phyloP scores from a whole-genome alignment of 2,113 vertebrate species.

The Zosterops pallidus region DNA sequence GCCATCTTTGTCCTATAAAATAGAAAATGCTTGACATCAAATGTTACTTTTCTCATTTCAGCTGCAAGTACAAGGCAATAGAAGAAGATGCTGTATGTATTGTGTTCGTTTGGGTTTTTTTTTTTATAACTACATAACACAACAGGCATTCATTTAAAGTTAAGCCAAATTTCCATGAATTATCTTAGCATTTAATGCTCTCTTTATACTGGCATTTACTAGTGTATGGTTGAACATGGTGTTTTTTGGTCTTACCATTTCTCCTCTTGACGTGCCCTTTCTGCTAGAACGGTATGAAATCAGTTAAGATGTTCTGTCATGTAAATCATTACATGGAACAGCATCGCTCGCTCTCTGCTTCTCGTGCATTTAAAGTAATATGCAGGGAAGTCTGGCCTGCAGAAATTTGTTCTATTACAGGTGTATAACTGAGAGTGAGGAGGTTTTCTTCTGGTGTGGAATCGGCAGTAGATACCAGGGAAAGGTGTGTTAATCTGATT shows the following conservation, averaged over 20 bases:
- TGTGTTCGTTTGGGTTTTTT: accelerated
- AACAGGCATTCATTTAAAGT: not conserved
- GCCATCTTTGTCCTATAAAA: not conserved
- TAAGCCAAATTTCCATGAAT: not conserved
- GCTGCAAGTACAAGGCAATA: not conserved
- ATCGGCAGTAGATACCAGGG: not conserved
- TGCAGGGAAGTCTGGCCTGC: not conserved
- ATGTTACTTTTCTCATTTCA: not conserved
- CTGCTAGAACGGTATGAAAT: not conserved
- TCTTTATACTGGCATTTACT: not conserved
- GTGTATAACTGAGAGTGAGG: not conserved
- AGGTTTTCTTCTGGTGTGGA: not conserved
- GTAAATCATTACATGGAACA: not conserved
- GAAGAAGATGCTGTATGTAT: not conserved
- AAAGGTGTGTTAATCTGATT: not conserved
- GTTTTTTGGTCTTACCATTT: not conserved
- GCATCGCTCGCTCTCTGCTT: not conserved
- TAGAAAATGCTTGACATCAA: not conserved
- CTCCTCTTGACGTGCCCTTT: not conserved
- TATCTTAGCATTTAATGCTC: not conserved
- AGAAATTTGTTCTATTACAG: not conserved
- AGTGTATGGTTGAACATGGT: not conserved
- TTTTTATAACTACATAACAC: not conserved
- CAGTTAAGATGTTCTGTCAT: not conserved
- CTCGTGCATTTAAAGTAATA: not conserved